These are phyloP conservation scores for human (Homo sapiens) DNA, from an alignment of 2,113 vertebrate species.

Conservation along the genomic window DNA sequence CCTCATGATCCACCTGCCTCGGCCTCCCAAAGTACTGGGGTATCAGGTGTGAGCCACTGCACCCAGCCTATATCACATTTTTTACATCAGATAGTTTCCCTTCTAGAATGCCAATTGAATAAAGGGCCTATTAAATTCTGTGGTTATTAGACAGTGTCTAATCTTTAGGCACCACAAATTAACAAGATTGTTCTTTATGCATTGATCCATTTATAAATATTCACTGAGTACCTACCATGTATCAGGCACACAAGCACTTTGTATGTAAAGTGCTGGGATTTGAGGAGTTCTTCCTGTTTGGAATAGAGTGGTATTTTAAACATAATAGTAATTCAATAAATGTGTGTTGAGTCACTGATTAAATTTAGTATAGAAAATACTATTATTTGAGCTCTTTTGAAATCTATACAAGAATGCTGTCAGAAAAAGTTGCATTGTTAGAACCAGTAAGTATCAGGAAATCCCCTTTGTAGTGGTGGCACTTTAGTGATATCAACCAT, in stretches of 20 bases:
- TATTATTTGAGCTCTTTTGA: slow-evolving; percentile 68
- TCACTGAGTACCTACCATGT: background rate
- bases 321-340: slow-evolving; percentile 67
- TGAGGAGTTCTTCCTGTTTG: slow-evolving; percentile 45
- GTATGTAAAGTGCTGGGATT: background rate
- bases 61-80: background rate
- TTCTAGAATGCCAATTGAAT: background rate
- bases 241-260: background rate
- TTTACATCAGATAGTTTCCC: background rate
- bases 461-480: background rate
- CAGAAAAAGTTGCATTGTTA: slow-evolving; percentile 50
- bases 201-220: background rate
- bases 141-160: background rate
- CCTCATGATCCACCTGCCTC: no score
- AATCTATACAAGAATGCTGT: slow-evolving; percentile 38
- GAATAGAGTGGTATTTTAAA: slow-evolving; percentile 51
- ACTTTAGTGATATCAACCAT: background rate
- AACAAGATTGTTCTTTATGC: background rate
- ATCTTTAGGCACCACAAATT: background rate
- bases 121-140: background rate
- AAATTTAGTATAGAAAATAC: slow-evolving; percentile 62
- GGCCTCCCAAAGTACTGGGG: no score
- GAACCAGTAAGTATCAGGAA: slow-evolving; percentile 47
- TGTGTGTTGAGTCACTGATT: slow-evolving; percentile 50
- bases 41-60: no score